A percentile compares a stretch with the other conserved stretches of the same genome.
These are phyloP conservation scores for Brachyrhaphis roseni DNA, from an alignment of 2,797 vertebrate genomes.

Conservation along the genomic window DNA sequence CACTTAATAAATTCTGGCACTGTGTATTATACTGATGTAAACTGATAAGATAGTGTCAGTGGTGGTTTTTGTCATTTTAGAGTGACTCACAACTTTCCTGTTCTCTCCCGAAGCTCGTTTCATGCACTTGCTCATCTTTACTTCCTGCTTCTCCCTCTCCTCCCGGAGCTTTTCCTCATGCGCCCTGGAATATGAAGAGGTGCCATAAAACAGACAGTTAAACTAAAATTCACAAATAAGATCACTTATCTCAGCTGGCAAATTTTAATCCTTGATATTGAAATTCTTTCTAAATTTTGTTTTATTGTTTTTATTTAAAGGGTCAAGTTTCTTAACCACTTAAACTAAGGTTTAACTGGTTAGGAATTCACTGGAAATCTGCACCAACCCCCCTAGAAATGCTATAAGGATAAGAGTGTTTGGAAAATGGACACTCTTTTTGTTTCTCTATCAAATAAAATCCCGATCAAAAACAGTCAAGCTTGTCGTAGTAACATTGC, in stretches of 20 bases:
- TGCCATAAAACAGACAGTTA: not conserved
- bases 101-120: constrained; percentile 72
- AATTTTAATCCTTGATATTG: not conserved
- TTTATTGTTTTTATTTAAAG: too few species aligned
- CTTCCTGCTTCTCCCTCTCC: constrained; percentile 76
- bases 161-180: constrained; percentile 80
- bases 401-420: too few species aligned
- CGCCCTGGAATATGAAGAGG: constrained; percentile 64
- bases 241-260: not conserved
- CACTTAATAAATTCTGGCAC: not conserved
- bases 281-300: too few species aligned
- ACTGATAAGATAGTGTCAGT: not conserved
- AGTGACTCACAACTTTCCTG: constrained; percentile 71
- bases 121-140: constrained; percentile 72
- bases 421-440: not conserved
- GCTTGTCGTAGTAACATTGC: not conserved
- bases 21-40: not conserved
- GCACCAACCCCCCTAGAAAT: too few species aligned
- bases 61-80: not conserved
- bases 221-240: not conserved
- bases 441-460: not conserved
- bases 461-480: not conserved
- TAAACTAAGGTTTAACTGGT: not conserved
- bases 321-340: too few species aligned
- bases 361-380: not conserved